Percentiles rank a stretch among this genome's conserved stretches.
Evolutionary conservation across 2,797 vertebrate species (phyloP).

Genomic region (Thunnus albacares): DNA sequence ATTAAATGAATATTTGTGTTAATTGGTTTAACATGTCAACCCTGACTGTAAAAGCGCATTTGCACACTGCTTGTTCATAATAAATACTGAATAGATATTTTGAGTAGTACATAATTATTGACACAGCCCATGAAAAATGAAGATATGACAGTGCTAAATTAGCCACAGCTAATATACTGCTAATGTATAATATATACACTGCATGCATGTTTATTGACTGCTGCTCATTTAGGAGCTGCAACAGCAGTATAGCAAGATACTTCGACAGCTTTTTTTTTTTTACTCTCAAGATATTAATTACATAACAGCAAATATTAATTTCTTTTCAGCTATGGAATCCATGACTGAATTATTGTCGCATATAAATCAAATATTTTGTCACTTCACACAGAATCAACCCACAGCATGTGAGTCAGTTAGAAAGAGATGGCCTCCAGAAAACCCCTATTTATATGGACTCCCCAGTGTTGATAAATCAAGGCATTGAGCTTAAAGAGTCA

Average conservation of each 20-base stretch:
- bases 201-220: neutral
- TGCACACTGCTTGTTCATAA: too few species aligned
- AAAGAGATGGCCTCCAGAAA: conserved; percentile 17
- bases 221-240: neutral
- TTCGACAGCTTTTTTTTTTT: neutral
- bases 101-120: too few species aligned
- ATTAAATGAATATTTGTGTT: too few species aligned
- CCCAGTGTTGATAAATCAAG: conserved; percentile 62
- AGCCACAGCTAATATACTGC: neutral
- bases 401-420: neutral
- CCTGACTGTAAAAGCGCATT: too few species aligned
- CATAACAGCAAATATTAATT: neutral
- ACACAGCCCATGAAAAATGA: neutral
- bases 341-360: conserved; percentile 13
- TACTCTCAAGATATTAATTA: neutral
- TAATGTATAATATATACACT: neutral
- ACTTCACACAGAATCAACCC: neutral
- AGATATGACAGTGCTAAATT: neutral
- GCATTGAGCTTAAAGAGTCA: conserved; percentile 35
- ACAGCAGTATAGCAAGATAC: neutral
- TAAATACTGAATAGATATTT: too few species aligned
- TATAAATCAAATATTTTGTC: conserved; percentile 32
- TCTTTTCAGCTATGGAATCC: neutral
- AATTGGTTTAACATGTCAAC: too few species aligned
- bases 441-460: conserved; percentile 31